Percentiles rank a stretch among this genome's conserved stretches.
Evolutionary conservation across 37 sponge, comb jelly and placozoan genomes (phyloP).

Genomic region (Beroe forskalii): DNA sequence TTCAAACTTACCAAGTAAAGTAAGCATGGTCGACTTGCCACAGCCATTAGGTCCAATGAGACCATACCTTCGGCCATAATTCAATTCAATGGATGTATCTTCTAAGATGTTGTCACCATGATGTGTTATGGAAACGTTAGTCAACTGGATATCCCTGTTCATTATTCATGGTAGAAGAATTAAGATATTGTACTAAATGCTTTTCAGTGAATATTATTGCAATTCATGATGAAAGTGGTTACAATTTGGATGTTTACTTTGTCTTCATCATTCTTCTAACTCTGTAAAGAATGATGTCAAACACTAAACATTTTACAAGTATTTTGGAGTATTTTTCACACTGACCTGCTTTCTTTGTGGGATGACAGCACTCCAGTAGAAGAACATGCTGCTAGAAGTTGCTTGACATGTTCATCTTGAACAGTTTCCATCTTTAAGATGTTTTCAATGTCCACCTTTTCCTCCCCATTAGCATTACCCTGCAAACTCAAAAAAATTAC

Average conservation of each 20-base stretch:
- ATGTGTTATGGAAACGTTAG: conserved; percentile 78
- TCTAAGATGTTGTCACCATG: conserved; percentile 83
- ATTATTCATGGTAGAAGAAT: no score
- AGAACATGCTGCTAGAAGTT: conserved; percentile 56
- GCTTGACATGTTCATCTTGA: conserved; percentile 52
- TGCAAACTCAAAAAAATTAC: no score
- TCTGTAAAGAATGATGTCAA: no score
- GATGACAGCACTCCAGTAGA: conserved; percentile 81
- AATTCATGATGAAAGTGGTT: no score
- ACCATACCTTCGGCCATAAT: conserved; percentile 86
- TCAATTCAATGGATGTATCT: conserved; percentile 85
- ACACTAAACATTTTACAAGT: no score
- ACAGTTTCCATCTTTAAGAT: background rate
- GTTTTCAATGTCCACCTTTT: no score
- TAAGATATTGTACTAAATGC: no score
- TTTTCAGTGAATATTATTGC: no score
- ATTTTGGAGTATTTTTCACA: no score
- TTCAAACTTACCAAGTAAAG: conserved; percentile 71
- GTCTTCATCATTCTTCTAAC: no score
- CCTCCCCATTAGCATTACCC: no score
- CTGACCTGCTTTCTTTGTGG: conserved; percentile 69
- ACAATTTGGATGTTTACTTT: no score
- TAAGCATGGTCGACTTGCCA: conserved; percentile 87
- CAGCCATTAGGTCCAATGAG: conserved; percentile 90
- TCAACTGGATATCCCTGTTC: conserved; percentile 83